Evolutionary conservation across 1,140 invertebrate genomes (phyloP).

Genomic region (Lordiphosa stackelbergi): DNA sequence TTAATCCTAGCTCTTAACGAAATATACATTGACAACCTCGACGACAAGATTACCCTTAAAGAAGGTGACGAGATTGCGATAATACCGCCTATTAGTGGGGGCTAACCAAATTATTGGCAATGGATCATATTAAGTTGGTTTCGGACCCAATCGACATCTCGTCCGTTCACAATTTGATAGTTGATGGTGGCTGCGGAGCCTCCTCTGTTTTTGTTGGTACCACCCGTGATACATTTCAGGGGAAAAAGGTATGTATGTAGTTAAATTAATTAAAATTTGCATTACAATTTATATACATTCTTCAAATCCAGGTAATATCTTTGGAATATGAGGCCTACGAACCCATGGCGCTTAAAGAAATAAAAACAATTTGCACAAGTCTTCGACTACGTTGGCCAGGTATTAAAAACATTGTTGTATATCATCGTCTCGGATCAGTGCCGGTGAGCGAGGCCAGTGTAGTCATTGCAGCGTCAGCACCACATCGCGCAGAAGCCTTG

Average conservation of each 20-base stretch:
- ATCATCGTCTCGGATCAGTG: constrained; percentile 91
- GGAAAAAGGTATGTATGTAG: constrained; percentile 82
- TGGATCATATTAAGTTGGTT: constrained; percentile 84
- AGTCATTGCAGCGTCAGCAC: constrained; percentile 92
- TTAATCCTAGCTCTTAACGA: constrained; percentile 90
- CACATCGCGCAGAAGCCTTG: constrained; percentile 89
- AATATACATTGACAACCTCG: constrained; percentile 82
- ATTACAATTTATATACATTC: background rate
- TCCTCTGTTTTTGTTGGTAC: constrained; percentile 94
- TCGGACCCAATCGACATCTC: constrained; percentile 84
- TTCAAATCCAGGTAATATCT: constrained; percentile 81
- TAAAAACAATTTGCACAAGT: constrained; percentile 87
- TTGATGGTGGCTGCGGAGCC: constrained; percentile 88
- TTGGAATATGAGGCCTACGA: constrained; percentile 97
- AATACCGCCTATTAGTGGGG: constrained; percentile 92
- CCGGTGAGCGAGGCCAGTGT: constrained; percentile 93
- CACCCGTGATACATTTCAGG: constrained; percentile 93
- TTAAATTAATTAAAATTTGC: constrained; percentile 9
- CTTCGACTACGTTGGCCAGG: constrained; percentile 84
- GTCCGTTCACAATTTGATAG: constrained; percentile 82
- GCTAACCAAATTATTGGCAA: constrained; percentile 78
- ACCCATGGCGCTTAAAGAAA: constrained; percentile 91
- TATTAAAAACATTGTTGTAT: constrained; percentile 87
- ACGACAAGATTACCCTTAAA: constrained; percentile 79
- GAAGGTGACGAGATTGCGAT: constrained; percentile 88